These are phyloP conservation scores for Trichomalopsis sarcophagae DNA, from an alignment of 1,140 invertebrate genomes.

Conservation along the genomic window DNA sequence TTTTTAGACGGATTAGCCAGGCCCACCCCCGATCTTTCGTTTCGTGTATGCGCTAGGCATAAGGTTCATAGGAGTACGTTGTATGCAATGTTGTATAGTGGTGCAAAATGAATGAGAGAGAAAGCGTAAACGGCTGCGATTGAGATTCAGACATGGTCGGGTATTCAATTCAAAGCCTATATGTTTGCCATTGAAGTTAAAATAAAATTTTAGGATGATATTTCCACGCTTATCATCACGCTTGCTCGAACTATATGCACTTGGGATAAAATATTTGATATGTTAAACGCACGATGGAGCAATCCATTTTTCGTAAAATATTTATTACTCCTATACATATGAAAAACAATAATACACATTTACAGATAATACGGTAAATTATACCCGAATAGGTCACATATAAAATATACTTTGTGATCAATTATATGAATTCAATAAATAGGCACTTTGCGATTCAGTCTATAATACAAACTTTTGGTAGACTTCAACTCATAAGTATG, in stretches of 20 bases:
- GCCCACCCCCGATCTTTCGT: not conserved
- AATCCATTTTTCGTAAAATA: conserved; percentile 23
- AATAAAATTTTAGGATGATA: too few relatives aligned
- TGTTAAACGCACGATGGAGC: too few relatives aligned
- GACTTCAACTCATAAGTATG: conserved; percentile 7
- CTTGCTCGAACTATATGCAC: too few relatives aligned
- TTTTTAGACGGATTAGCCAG: conserved; percentile 1
- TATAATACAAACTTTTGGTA: not conserved
- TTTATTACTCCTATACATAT: not conserved
- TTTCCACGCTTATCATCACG: too few relatives aligned
- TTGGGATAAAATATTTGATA: too few relatives aligned
- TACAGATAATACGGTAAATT: conserved; percentile 30
- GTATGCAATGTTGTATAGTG: too few relatives aligned
- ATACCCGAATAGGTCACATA: not conserved
- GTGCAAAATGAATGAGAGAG: not conserved
- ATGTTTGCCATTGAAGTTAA: too few relatives aligned
- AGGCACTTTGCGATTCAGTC: conserved; percentile 32
- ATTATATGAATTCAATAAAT: conserved; percentile 25
- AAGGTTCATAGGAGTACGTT: too few relatives aligned
- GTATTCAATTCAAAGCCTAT: too few relatives aligned
- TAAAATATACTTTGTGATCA: conserved; percentile 15
- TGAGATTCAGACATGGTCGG: too few relatives aligned
- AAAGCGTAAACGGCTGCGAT: not conserved
- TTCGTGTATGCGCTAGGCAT: too few relatives aligned
- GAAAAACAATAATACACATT: conserved; percentile 28